Evolutionary conservation across 2,888 invertebrate genomes (phyloP).

Genomic region (Scrobipalpa atriplicella): DNA sequence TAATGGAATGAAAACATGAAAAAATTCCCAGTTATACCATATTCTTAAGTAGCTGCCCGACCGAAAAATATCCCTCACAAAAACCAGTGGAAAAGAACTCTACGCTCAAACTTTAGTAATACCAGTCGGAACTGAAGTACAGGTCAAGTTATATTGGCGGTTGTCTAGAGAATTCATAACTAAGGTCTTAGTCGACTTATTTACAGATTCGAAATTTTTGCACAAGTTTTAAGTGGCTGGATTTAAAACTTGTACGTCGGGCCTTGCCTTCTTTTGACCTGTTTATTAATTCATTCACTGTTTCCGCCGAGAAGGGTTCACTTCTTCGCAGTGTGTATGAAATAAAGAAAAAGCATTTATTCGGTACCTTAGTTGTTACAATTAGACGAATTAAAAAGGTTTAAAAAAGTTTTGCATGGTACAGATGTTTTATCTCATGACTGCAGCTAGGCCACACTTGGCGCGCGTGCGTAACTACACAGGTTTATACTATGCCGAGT

Average conservation of each 20-base stretch:
- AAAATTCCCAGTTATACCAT: conserved; percentile 21
- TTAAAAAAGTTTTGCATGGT: too few relatives aligned
- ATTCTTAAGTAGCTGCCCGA: conserved; percentile 25
- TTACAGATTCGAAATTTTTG: conserved; percentile 41
- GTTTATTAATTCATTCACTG: conserved; percentile 39
- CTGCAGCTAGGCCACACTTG: too few relatives aligned
- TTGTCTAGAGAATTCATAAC: conserved; percentile 39
- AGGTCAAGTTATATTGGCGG: conserved; percentile 31
- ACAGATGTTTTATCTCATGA: too few relatives aligned
- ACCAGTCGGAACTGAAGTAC: not conserved
- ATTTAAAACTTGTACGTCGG: conserved; percentile 39
- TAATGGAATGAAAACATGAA: conserved; percentile 24
- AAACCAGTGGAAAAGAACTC: conserved; percentile 9
- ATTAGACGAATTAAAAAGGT: too few relatives aligned
- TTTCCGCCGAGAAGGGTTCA: not conserved
- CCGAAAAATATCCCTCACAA: conserved; percentile 28
- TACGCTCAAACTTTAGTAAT: not conserved
- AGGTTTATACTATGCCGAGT: too few relatives aligned
- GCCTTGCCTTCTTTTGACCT: conserved; percentile 30
- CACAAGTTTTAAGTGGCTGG: conserved; percentile 43
- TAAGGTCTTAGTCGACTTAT: conserved; percentile 40
- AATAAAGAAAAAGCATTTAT: too few relatives aligned
- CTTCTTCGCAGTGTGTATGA: too few relatives aligned
- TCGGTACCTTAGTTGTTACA: too few relatives aligned
- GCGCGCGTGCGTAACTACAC: too few relatives aligned